Evolutionary conservation across 1,140 invertebrate genomes (phyloP).

Genomic region (Cylas formicarius): DNA sequence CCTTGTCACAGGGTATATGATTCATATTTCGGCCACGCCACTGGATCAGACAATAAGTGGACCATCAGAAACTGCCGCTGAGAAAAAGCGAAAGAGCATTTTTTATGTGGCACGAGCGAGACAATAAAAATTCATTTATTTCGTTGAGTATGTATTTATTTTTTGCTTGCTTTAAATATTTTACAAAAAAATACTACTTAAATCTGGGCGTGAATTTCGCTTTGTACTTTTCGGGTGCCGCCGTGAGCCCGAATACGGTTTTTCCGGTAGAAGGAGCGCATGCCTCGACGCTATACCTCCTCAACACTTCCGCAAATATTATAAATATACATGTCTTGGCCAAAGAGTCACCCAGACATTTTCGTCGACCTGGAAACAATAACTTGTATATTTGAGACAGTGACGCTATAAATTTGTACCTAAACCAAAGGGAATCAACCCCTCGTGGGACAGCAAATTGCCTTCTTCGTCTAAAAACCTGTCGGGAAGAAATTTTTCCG

Average conservation of each 20-base stretch:
- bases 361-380: slow-evolving; percentile 49
- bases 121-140: no score
- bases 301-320: slow-evolving; percentile 47
- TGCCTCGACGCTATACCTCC: slow-evolving; percentile 46
- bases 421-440: slow-evolving; percentile 62
- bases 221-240: slow-evolving; percentile 46
- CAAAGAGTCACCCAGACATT: slow-evolving; percentile 55
- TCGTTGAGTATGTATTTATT: no score
- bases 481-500: slow-evolving; percentile 61
- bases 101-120: no score
- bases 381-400: slow-evolving; percentile 5
- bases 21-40: no score
- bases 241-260: slow-evolving; percentile 46
- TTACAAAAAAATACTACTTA: no score
- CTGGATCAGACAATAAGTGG: no score
- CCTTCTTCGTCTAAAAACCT: slow-evolving; percentile 60
- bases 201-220: slow-evolving; percentile 30
- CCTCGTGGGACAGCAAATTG: slow-evolving; percentile 48
- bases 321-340: slow-evolving; percentile 51
- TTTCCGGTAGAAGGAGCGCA: slow-evolving; percentile 36
- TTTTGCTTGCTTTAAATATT: no score
- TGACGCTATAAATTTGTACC: slow-evolving; percentile 44
- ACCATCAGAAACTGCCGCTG: no score
- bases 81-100: no score
- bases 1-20: no score